Conservation (phyloP, 2,888 invertebrate species). For the Altica lythri region DNA sequence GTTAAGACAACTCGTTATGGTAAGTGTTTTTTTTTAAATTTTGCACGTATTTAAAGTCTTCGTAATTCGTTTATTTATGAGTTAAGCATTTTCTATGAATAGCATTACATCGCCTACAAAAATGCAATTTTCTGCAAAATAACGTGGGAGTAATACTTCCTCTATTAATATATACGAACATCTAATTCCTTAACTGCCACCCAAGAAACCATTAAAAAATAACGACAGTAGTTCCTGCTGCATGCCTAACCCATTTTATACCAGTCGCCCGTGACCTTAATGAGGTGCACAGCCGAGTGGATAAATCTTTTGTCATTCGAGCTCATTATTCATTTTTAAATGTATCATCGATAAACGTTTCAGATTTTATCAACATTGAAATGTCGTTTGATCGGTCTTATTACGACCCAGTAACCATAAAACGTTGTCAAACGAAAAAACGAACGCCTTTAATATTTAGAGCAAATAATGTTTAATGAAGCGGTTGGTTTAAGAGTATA, state of each 20-base stretch:
- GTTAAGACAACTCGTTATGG: too few species aligned
- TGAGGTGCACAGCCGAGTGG: slow-evolving; percentile 2
- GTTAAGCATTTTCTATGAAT: too few species aligned
- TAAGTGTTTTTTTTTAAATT: too few species aligned
- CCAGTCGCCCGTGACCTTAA: slow-evolving; percentile 15
- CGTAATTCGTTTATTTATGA: too few species aligned
- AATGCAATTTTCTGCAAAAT: slow-evolving; percentile 2
- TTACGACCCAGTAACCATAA: slow-evolving; percentile 1
- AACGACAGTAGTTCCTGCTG: slow-evolving; percentile 19
- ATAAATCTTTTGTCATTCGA: slow-evolving; percentile 11
- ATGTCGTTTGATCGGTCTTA: background rate
- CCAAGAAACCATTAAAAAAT: slow-evolving; percentile 6
- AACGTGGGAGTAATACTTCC: slow-evolving; percentile 12
- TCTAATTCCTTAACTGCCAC: slow-evolving; percentile 8
- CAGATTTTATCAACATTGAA: slow-evolving; percentile 2
- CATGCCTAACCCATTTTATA: slow-evolving; percentile 21
- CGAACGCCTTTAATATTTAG: background rate
- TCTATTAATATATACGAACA: slow-evolving; percentile 8
- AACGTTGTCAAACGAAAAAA: background rate
- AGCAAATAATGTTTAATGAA: too few species aligned
- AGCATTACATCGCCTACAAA: too few species aligned
- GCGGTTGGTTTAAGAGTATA: too few species aligned
- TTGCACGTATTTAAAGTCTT: too few species aligned
- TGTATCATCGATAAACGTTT: slow-evolving; percentile 7
- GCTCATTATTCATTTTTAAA: slow-evolving; percentile 3